Evolutionary conservation across 2,797 vertebrate genomes (phyloP).

Genomic region (Tragelaphus eurycerus): DNA sequence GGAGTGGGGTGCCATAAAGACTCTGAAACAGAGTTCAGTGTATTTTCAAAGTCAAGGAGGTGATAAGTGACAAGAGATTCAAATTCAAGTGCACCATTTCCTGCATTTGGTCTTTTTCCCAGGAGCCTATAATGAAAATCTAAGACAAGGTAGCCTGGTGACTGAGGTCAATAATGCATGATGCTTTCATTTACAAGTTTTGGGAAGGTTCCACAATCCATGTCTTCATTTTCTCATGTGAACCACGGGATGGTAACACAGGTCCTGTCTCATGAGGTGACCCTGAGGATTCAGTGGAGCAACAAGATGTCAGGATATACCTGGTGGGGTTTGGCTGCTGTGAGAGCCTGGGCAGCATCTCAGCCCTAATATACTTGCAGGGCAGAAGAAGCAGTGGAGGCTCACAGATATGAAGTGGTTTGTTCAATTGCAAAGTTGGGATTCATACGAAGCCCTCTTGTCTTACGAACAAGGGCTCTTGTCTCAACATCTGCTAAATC

Average conservation of each 20-base stretch:
- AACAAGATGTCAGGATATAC: not conserved
- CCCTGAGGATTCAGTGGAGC: not conserved
- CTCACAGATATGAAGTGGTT: not conserved
- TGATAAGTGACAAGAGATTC: not conserved
- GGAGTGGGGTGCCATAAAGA: too few species aligned
- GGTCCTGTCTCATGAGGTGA: not conserved
- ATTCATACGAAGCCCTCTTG: not conserved
- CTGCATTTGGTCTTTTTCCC: not conserved
- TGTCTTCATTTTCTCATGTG: not conserved
- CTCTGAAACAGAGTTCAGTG: not conserved
- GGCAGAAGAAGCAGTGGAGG: not conserved
- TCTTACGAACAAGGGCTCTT: not conserved
- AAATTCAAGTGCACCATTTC: not conserved
- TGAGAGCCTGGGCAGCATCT: not conserved
- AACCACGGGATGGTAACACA: not conserved
- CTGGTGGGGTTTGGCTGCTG: not conserved
- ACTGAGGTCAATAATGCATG: accelerated
- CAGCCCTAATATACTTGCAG: not conserved
- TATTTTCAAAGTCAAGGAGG: not conserved
- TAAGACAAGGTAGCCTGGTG: not conserved
- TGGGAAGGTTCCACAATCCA: accelerated
- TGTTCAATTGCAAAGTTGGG: not conserved
- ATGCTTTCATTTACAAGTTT: not conserved
- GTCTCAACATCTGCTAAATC: not conserved
- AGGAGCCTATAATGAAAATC: not conserved